phyloP scores from a whole-genome alignment of 2,888 invertebrate genomes.

The Xanthia icteritia region DNA sequence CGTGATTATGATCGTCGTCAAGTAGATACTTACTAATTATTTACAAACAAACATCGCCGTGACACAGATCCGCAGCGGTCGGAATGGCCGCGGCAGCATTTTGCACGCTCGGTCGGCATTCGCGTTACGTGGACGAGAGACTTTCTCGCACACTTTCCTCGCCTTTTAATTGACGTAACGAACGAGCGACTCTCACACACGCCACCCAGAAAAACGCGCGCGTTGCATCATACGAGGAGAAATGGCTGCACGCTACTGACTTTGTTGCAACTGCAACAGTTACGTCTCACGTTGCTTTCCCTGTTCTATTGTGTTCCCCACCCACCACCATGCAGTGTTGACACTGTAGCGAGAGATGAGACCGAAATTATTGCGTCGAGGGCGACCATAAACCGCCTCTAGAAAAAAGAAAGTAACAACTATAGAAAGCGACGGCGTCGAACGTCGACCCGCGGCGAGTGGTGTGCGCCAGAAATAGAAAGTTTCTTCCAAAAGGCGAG shows the following conservation, averaged over 20 bases:
- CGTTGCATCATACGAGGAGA: constrained; percentile 89
- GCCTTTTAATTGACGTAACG: constrained; percentile 89
- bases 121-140: constrained; percentile 83
- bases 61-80: constrained; percentile 80
- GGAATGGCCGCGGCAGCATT: constrained; percentile 71
- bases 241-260: constrained; percentile 87
- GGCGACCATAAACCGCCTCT: constrained; percentile 76
- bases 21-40: constrained; percentile 74
- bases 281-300: constrained; percentile 84
- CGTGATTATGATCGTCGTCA: constrained; percentile 74
- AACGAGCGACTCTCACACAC: constrained; percentile 88
- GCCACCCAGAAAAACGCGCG: constrained; percentile 84
- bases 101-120: constrained; percentile 73
- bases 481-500: constrained; percentile 85
- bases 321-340: constrained; percentile 66
- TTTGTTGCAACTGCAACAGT: constrained; percentile 86
- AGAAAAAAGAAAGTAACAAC: constrained; percentile 88
- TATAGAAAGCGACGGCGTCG: constrained; percentile 88
- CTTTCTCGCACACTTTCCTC: constrained; percentile 89
- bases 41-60: constrained; percentile 87
- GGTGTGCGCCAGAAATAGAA: constrained; percentile 89
- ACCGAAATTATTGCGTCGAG: constrained; percentile 75
- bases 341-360: constrained; percentile 74
- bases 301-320: constrained; percentile 83
- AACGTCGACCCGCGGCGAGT: constrained; percentile 87